Evolutionary conservation across 2,113 vertebrate species (phyloP), one percentile per base, ranked within the genome.

Genomic region (Cryptotis parvus): DNA sequence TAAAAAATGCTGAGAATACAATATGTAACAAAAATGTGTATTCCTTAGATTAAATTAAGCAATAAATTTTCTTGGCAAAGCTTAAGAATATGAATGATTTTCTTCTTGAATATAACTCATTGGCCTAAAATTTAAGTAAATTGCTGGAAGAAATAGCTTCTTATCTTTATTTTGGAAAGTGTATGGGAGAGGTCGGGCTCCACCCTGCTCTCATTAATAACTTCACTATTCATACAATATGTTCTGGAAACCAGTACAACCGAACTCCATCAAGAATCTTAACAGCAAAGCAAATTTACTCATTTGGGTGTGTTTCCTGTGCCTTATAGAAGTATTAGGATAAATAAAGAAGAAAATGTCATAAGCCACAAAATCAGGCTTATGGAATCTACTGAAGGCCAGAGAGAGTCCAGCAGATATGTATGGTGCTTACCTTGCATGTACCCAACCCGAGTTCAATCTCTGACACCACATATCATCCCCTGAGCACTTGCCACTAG

Each of bases 1-100:
- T 16, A n/a, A 6, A 66, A 89, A 80, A 61, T 33, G 65, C n/a
- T 87, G 84, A 75, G 94, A 89, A 73, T 87, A 93, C 81, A 74
- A 58, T 70, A 74, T 68, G 26, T 5, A 84, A 81, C 35, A 65
- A 58, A 89, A 90, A 87, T 82, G 49, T 27, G 4, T 74, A 74
- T 87, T 78, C 26, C 55, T 87, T 61, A 66, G 27, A 43, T 85
- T 55, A 81, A 94, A 91, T 10, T 74, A 84, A 87, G 65, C 35
- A 39, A 58, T 73, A 70, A n/a, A 15, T 76, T 78, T 43, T 86
- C 45, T 87, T 29, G 2, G 3, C 66, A 74, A 87, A 87, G 18
- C 35, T 84, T 58, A 1, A 73, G 72, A 84, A 77, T 81, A 27
- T 82, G 49, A 61, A 75, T 87, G 35, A 87, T n/a, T 84, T 58